phyloP scores from a whole-genome alignment of 2,888 invertebrate genomes.

The Heliconius ethilla region DNA sequence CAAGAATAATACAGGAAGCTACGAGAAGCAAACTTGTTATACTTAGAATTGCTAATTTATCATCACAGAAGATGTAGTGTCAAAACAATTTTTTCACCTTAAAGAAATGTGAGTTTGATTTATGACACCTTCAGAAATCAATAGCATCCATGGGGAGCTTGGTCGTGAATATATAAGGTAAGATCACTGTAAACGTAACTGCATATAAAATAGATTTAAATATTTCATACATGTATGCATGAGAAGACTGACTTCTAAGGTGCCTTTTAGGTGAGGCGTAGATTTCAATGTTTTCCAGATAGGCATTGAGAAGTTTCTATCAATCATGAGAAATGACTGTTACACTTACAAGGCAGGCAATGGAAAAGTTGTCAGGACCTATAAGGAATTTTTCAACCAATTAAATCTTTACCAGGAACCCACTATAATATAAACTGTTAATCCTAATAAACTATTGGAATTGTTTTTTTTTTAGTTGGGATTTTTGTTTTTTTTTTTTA shows the following conservation, averaged over 20 bases:
- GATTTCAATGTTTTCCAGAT: background rate
- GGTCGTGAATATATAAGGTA: slow-evolving; percentile 3
- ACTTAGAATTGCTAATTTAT: slow-evolving; percentile 22
- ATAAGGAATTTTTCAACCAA: no score
- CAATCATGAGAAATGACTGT: background rate
- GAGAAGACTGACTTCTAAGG: background rate
- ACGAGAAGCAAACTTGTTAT: background rate
- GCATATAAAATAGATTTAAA: slow-evolving; percentile 14
- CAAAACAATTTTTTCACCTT: slow-evolving; percentile 20
- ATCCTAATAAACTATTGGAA: no score
- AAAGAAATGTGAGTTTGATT: slow-evolving; percentile 16
- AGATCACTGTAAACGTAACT: slow-evolving; percentile 12
- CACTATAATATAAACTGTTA: no score
- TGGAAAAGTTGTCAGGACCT: background rate
- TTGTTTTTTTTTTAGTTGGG: no score
- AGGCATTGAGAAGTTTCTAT: background rate
- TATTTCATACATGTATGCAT: slow-evolving; percentile 19
- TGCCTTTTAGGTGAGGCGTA: background rate
- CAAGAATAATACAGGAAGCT: background rate
- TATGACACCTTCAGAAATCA: slow-evolving; percentile 21
- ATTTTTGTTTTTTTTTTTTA: no score
- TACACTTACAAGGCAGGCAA: background rate
- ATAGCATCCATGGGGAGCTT: slow-evolving; percentile 7
- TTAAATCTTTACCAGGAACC: no score
- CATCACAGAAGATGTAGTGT: slow-evolving; percentile 15